Evolutionary conservation across 2,113 vertebrate genomes (phyloP), one percentile per base, ranked within the genome.

Genomic region (Corythornis vintsioides): DNA sequence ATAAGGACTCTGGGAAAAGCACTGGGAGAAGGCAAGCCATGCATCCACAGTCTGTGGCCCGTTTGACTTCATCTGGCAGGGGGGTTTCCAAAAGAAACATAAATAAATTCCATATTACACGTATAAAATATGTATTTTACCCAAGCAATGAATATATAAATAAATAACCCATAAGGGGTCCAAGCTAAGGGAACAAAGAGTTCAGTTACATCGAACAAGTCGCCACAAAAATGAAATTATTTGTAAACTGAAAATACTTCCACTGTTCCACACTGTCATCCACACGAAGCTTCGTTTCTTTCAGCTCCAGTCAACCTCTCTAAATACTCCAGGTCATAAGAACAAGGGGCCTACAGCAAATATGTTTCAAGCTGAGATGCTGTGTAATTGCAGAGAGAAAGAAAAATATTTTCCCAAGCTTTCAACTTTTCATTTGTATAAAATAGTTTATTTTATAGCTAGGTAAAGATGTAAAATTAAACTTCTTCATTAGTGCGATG

Each of bases 331-430:
- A 79, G 91, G 59, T 45, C 90, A 42, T 45, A 82, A 92, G 83
- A 96, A 95, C 50, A 80, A 91, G 86, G 35, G 63, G 64, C 52
- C 80, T 92, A 94, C 33, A 92, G 76, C 73, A 95, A 96, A 65
- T 72, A 83, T 50, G 26, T 74, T 92, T 93, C 83, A 93, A 92
- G 88, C 60, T 92, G 83, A 88, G 71, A 95, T 79, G 67, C 72
- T 89, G 71, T 75, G 53, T 63, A 82, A 87, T 86, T 93, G 90
- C 87, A 84, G 56, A 95, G 48, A 94, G 93, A 92, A 95, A 95
- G 77, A 80, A 96, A 94, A 96, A 97, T 94, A 96, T 95, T 97
- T 96, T 94, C 50, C 33, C 67, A 93, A 90, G 80, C 60, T 94
- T 96, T 95, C 52, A 87, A 89, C 63, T 90, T 95, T 84, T 95